Percentiles rank a stretch among this genome's conserved stretches.
phyloP scores from a whole-genome alignment of 2,888 invertebrate genomes.

The Nomada fucata region DNA sequence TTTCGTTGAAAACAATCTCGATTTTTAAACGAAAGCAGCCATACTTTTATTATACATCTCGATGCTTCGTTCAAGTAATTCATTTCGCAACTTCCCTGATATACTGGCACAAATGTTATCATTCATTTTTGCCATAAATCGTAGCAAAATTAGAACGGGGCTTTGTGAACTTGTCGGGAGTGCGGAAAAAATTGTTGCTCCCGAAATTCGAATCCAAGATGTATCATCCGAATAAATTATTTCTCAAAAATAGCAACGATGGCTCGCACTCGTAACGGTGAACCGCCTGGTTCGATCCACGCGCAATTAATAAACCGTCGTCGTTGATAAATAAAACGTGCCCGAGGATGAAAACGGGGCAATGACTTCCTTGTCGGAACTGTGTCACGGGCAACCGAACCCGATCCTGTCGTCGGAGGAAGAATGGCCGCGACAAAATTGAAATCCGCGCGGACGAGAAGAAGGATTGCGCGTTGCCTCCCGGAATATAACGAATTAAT shows the following conservation, averaged over 20 bases:
- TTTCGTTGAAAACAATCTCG: too few species aligned
- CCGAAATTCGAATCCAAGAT: too few species aligned
- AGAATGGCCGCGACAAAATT: constrained; percentile 28
- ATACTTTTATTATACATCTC: too few species aligned
- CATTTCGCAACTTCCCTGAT: too few species aligned
- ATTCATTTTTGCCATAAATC: too few species aligned
- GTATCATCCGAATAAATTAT: too few species aligned
- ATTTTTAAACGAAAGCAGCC: too few species aligned
- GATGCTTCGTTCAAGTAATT: too few species aligned
- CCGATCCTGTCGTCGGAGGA: not conserved
- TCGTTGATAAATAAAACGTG: constrained; percentile 37
- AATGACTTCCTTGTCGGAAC: constrained; percentile 36
- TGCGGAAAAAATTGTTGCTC: too few species aligned
- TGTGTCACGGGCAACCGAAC: constrained; percentile 13
- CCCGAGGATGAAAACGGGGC: not conserved
- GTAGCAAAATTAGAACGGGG: too few species aligned
- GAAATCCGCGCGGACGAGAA: constrained; percentile 4
- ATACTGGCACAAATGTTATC: too few species aligned
- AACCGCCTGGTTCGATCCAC: constrained; percentile 40
- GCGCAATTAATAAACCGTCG: constrained; percentile 45
- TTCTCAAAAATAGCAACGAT: not conserved
- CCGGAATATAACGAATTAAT: constrained; percentile 29
- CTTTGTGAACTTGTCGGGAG: too few species aligned
- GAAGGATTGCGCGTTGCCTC: not conserved
- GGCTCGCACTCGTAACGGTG: constrained; percentile 14